Evolutionary conservation across 2,797 vertebrate genomes (phyloP).

Genomic region (Heterohyrax brucei): DNA sequence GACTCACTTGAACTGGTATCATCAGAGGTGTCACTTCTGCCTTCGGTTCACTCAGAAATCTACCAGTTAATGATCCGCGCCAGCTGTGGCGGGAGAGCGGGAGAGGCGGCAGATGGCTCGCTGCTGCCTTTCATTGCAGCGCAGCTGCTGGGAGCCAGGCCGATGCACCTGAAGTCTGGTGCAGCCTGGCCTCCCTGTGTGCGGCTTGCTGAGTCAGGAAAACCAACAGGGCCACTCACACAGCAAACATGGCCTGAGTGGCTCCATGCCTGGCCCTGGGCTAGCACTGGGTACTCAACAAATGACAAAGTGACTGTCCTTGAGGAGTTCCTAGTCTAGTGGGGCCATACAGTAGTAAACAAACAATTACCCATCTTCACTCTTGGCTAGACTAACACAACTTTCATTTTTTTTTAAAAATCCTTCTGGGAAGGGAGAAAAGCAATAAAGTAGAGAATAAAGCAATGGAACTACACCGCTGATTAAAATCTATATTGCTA

Average conservation of each 20-base stretch:
- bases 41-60: background rate
- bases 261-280: background rate
- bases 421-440: slow-evolving; percentile 76
- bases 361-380: background rate
- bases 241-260: background rate
- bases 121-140: background rate
- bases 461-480: slow-evolving; percentile 72
- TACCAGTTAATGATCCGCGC: background rate
- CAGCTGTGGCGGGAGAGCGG: background rate
- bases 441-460: slow-evolving; percentile 84
- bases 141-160: background rate
- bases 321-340: background rate
- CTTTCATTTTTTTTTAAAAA: slow-evolving; percentile 76
- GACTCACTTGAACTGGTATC: background rate
- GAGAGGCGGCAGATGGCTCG: background rate
- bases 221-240: background rate
- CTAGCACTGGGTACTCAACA: background rate
- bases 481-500: slow-evolving; percentile 87
- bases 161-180: background rate
- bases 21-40: background rate
- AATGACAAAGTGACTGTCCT: slow-evolving; percentile 40
- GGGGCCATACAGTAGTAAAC: background rate
- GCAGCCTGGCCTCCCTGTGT: rapidly evolving
- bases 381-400: slow-evolving; percentile 23
- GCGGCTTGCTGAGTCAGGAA: background rate